A percentile compares a stretch with the other conserved stretches of the same genome.
phyloP scores from a whole-genome alignment of 2,797 vertebrate genomes.

The Anabacerthia variegaticeps region DNA sequence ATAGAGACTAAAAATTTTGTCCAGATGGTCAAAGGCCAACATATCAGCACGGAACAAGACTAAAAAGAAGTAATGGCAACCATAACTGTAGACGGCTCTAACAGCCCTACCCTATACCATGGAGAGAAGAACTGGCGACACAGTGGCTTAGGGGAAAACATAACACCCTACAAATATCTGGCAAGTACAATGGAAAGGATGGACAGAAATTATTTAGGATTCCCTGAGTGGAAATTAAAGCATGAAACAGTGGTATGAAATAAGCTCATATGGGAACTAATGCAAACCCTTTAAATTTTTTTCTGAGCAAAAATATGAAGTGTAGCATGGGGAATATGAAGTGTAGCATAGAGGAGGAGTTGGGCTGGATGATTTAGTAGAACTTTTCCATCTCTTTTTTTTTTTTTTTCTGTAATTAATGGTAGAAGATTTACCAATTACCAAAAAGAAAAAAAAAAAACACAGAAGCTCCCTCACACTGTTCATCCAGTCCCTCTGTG shows the following conservation, averaged over 20 bases:
- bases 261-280: conserved; percentile 26
- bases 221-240: conserved; percentile 42
- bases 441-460: not conserved
- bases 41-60: not conserved
- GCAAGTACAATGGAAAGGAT: conserved; percentile 39
- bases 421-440: not conserved
- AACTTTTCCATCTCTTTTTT: conserved; percentile 25
- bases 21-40: not conserved
- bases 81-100: not conserved
- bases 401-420: not conserved
- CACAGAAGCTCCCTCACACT: not conserved
- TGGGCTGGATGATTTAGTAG: conserved; percentile 9
- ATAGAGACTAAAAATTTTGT: not conserved
- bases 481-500: not conserved
- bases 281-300: conserved; percentile 8
- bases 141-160: conserved; percentile 36
- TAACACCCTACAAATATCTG: conserved; percentile 62
- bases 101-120: not conserved
- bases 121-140: conserved; percentile 31
- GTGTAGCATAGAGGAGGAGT: not conserved
- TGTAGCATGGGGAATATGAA: conserved; percentile 8
- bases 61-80: not conserved
- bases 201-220: conserved; percentile 40
- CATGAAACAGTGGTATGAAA: conserved; percentile 37
- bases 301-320: conserved; percentile 54